These are phyloP conservation scores for Theristus sp. DNA, from an alignment of 2,888 invertebrate genomes.

Conservation along the genomic window DNA sequence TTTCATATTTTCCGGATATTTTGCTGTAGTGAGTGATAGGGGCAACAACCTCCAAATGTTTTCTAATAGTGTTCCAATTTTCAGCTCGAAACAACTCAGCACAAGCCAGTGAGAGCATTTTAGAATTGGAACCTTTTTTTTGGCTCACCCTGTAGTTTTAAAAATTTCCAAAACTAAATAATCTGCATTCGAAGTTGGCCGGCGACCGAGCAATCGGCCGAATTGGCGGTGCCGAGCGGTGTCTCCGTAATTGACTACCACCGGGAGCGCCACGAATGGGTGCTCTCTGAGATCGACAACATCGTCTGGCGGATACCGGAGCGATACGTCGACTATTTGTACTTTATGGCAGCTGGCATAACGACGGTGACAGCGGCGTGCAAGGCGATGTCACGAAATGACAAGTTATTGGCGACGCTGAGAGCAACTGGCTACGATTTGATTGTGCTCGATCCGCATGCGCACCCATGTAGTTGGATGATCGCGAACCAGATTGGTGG, in stretches of 20 bases:
- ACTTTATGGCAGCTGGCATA: background rate
- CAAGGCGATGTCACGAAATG: background rate
- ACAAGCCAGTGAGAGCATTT: too few species aligned
- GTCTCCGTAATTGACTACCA: background rate
- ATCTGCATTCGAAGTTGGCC: too few species aligned
- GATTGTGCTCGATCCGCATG: background rate
- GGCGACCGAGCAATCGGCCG: background rate
- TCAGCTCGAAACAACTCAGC: too few species aligned
- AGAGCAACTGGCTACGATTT: background rate
- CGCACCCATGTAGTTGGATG: background rate
- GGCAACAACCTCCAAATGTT: background rate
- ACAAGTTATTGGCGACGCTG: background rate
- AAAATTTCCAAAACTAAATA: background rate
- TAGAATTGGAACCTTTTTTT: too few species aligned
- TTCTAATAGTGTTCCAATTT: background rate
- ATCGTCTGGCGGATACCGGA: background rate
- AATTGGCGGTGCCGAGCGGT: background rate
- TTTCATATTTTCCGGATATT: too few species aligned
- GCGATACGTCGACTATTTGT: background rate
- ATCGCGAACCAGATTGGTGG: background rate
- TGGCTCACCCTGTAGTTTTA: too few species aligned
- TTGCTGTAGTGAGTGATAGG: background rate
- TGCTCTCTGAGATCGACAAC: background rate
- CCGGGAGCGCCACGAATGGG: conserved; percentile 23
- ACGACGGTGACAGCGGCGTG: background rate